phyloP scores from a whole-genome alignment of 2,113 vertebrate genomes.

The Ardeotis arabs region DNA sequence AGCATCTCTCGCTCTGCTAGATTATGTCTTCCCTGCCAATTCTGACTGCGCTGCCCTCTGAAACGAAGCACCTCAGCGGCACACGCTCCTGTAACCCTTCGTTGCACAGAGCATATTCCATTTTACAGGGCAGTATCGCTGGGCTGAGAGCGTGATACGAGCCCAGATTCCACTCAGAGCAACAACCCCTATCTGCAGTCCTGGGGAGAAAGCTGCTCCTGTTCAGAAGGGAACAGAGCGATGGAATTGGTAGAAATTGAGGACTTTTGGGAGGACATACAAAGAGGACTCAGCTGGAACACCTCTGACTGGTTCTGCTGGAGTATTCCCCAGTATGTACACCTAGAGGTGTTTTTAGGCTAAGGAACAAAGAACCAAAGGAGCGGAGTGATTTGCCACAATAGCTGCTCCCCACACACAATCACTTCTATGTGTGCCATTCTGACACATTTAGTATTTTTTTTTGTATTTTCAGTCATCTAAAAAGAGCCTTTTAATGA shows the following conservation, averaged over 20 bases:
- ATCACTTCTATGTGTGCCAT: neutral
- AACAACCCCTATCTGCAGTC: rapidly evolving
- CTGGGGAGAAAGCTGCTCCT: neutral
- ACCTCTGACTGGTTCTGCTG: neutral
- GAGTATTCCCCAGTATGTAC: neutral
- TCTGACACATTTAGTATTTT: neutral
- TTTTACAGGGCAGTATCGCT: rapidly evolving
- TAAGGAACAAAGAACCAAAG: neutral
- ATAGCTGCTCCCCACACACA: neutral
- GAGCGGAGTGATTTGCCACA: neutral
- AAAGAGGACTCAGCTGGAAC: neutral
- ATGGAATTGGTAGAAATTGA: neutral
- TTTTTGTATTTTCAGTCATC: neutral
- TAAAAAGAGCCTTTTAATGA: neutral
- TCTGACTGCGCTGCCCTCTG: neutral
- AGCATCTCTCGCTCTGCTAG: neutral
- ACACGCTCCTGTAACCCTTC: rapidly evolving
- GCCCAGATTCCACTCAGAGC: neutral
- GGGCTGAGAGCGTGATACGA: neutral
- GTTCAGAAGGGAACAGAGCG: neutral
- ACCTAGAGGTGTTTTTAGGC: neutral
- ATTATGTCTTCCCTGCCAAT: neutral
- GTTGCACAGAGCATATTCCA: neutral
- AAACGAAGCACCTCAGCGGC: neutral
- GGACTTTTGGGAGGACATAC: neutral